Base-by-base conservation (phyloP, 2,888 invertebrate species). In the Leptura quadrifasciata region DNA sequence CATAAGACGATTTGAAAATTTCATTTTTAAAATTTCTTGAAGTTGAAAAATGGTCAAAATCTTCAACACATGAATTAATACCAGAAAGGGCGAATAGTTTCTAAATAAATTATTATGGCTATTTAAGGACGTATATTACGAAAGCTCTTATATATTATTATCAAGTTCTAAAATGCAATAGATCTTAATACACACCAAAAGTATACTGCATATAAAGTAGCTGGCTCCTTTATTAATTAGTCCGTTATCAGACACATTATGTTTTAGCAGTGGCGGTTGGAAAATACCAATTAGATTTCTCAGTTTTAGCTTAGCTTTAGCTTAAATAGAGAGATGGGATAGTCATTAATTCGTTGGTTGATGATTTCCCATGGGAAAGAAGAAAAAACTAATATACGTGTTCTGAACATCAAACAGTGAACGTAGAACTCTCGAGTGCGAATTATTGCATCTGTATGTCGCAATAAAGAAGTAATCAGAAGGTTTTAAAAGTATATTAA, bases 231-330 rank as follows among this genome's bases (percentile, higher is more conserved):
- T 12, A 47, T 1, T 12, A 47, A n/a, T 47, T 47, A n/a, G n/a
- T 47, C 2, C 2, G 8, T 1, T 47, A n/a, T 47, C n/a, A 4
- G 5, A n/a, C 15, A 47, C 3, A 47, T 47, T 47, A 39, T 39
- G 12, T 39, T 47, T 47, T 47, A 15, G 47, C 3, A 47, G 5
- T 15, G n/a, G 15, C n/a, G n/a, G 47, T 15, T 47, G 64, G 58
- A 67, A 76, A 74, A 64, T 70, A 74, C 60, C 76, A 76, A 74
- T 74, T 74, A 76, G 67, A 64, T 31, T 35, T 70, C 67, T 76
- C 65, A 52, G 64, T 61, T 64, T 64, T 64, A 27, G 58, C 64
- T 61, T 31, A 52, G 64, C 52, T 64, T 64, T 64, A 27, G 58
- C 64, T 61, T 31, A 72, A 54, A 61, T 64, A 47, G 24, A 57